A percentile compares a stretch with the other conserved stretches of the same genome.
phyloP scores from a whole-genome alignment of 1,140 invertebrate genomes.

The Reticulitermes speratus region DNA sequence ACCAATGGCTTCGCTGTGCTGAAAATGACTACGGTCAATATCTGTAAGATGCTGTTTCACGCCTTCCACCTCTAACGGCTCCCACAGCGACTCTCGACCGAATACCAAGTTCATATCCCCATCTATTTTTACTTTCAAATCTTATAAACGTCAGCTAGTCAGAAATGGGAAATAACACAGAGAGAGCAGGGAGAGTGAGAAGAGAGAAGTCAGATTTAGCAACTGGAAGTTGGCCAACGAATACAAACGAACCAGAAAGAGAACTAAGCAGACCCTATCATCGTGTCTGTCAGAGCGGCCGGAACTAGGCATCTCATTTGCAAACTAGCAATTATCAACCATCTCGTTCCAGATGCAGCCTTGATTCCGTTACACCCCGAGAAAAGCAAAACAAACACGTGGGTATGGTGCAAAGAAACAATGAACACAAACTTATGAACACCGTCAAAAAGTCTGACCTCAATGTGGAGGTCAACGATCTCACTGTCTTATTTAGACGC shows the following conservation, averaged over 20 bases:
- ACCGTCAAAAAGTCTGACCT: background rate
- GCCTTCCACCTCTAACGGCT: too few relatives aligned
- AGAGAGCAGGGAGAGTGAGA: background rate
- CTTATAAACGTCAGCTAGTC: background rate
- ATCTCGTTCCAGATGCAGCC: background rate
- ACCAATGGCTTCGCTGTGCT: too few relatives aligned
- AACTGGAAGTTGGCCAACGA: background rate
- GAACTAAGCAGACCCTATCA: background rate
- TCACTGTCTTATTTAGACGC: background rate
- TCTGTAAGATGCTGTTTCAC: too few relatives aligned
- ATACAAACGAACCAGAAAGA: background rate
- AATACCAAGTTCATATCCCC: too few relatives aligned
- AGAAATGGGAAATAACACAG: background rate
- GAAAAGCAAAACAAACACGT: background rate
- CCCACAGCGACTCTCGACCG: too few relatives aligned
- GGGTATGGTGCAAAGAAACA: background rate
- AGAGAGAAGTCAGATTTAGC: background rate
- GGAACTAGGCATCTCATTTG: background rate
- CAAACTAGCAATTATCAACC: background rate
- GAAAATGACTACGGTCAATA: too few relatives aligned
- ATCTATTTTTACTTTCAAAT: background rate
- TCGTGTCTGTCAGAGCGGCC: background rate
- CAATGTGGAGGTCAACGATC: background rate
- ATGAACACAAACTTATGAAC: background rate
- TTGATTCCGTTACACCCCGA: background rate